phyloP scores from a whole-genome alignment of 1,140 invertebrate genomes.

The Ridgeia piscesae region DNA sequence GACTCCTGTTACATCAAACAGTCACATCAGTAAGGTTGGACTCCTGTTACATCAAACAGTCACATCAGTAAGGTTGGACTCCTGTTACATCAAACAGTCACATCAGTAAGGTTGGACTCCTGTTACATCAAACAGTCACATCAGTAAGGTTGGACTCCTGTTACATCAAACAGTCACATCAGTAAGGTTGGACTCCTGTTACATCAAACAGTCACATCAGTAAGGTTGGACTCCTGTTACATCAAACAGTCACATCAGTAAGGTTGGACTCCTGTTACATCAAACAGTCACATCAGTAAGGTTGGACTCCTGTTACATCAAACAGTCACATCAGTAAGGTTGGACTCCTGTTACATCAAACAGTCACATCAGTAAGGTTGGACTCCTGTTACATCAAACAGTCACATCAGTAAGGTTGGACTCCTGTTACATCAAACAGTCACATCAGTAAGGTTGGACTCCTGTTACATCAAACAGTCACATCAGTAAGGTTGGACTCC shows the following conservation, averaged over 20 bases:
- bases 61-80: conserved; percentile 73
- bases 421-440: conserved; percentile 65
- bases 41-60: conserved; percentile 65
- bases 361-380: conserved; percentile 62
- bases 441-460: conserved; percentile 73
- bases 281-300: neutral
- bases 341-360: conserved; percentile 71
- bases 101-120: conserved; percentile 77
- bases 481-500: conserved; percentile 77
- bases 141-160: conserved; percentile 81
- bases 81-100: conserved; percentile 59
- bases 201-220: conserved; percentile 30
- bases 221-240: conserved; percentile 79
- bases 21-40: conserved; percentile 66
- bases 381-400: conserved; percentile 68
- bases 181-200: conserved; percentile 82
- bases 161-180: conserved; percentile 35
- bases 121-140: conserved; percentile 52
- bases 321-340: conserved; percentile 57
- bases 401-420: conserved; percentile 66
- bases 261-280: conserved; percentile 76
- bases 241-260: neutral
- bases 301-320: conserved; percentile 75
- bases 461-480: conserved; percentile 59
- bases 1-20: conserved; percentile 68